These are phyloP conservation scores for Dione vanillae DNA, from an alignment of 2,888 invertebrate genomes.

Conservation along the genomic window DNA sequence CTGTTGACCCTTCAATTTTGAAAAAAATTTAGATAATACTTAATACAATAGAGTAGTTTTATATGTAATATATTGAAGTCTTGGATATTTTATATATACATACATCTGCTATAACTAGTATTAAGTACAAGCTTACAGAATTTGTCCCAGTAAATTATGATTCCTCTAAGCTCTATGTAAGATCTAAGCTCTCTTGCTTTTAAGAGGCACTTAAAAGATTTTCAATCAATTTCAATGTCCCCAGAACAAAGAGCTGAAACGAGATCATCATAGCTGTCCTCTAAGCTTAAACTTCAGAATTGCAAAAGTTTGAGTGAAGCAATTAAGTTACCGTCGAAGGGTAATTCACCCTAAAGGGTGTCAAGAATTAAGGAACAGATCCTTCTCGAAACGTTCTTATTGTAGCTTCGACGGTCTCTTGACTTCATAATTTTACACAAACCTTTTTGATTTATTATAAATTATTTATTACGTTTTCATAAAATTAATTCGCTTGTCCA, in stretches of 20 bases:
- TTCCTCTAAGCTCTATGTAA: not conserved
- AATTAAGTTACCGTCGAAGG: constrained; percentile 33
- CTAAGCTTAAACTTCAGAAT: constrained; percentile 35
- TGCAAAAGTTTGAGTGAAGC: constrained; percentile 37
- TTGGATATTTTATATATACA: too few relatives aligned
- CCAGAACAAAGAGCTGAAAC: constrained; percentile 25
- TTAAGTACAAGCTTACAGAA: not conserved
- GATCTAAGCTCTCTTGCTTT: not conserved
- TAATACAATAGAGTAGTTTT: too few relatives aligned
- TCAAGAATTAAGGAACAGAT: constrained; percentile 36
- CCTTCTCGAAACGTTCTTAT: constrained; percentile 27
- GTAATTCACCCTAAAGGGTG: constrained; percentile 35
- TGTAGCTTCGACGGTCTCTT: constrained; percentile 10
- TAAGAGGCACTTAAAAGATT: constrained; percentile 20
- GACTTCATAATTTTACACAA: constrained; percentile 14
- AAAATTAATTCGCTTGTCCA: constrained; percentile 9
- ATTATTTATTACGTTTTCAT: constrained; percentile 8
- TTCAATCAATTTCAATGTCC: constrained; percentile 26
- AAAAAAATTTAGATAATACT: too few relatives aligned
- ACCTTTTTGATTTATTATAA: constrained; percentile 22
- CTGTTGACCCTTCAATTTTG: too few relatives aligned
- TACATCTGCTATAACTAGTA: not conserved
- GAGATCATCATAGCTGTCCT: constrained; percentile 30
- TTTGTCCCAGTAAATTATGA: not conserved
- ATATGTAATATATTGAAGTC: too few relatives aligned